Evolutionary conservation across 2,888 invertebrate species (phyloP).

Genomic region (Bhutanitis thaidina): DNA sequence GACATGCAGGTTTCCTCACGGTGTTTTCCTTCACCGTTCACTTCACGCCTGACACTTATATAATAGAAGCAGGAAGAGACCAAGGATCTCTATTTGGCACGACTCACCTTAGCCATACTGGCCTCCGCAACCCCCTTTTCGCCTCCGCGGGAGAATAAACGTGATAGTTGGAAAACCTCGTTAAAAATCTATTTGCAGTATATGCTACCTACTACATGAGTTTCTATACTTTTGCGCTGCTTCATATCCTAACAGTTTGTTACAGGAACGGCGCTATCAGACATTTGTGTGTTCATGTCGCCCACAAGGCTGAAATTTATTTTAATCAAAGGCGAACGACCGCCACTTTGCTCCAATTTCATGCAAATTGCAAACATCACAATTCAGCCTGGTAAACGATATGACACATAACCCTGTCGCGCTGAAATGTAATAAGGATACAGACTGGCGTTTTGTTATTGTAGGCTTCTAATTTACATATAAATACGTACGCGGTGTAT

Average conservation of each 20-base stretch:
- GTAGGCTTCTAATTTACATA: slow-evolving; percentile 2
- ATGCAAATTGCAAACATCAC: slow-evolving; percentile 12
- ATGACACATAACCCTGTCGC: slow-evolving; percentile 2
- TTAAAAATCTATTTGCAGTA: too few species aligned
- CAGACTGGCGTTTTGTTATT: slow-evolving; percentile 1
- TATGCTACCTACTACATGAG: too few species aligned
- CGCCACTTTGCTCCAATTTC: slow-evolving; percentile 5
- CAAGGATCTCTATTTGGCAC: too few species aligned
- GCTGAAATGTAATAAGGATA: slow-evolving; percentile 1
- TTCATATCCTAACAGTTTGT: not conserved
- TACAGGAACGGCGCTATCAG: not conserved
- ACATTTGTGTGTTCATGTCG: not conserved
- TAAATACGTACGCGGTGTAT: too few species aligned
- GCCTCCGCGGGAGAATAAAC: too few species aligned
- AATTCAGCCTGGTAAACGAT: slow-evolving; percentile 1
- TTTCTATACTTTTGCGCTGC: not conserved
- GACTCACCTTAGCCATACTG: too few species aligned
- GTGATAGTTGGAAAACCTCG: too few species aligned
- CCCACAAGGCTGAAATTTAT: not conserved
- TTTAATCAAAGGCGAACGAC: slow-evolving; percentile 8
- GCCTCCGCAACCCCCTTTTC: too few species aligned
- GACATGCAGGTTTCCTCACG: too few species aligned
- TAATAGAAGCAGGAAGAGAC: too few species aligned
- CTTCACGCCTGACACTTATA: too few species aligned
- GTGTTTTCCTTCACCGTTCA: too few species aligned